Base-by-base conservation (phyloP, 2,888 invertebrate species). In the Nomada lathburiana region DNA sequence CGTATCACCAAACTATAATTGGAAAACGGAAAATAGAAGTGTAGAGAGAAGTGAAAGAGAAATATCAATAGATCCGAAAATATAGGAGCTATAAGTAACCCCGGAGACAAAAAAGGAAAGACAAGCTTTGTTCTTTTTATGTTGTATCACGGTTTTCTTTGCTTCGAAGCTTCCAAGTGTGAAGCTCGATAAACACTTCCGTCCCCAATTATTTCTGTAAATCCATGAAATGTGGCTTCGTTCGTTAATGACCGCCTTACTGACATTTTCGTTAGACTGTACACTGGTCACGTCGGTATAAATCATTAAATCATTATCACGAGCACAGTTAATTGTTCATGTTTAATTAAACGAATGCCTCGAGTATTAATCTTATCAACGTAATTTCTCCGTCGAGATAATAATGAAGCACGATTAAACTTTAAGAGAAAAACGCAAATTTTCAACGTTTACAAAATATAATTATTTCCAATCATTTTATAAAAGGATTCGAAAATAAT, bases 161-260 rank as follows among this genome's bases (percentile, higher is more conserved):
- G 57, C 13, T 16, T n/a, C 20, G 47, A 42, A 23, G 71, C 47
- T 71, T 52, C 60, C 36, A 71, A 62, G 71, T 47, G 52, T 71
- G 50, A 42, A 68, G 13, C 59, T 68, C 68, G 59, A 59, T 68
- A 68, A 57, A 68, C 59, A 23, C 20, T 50, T 74, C 47, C 47
- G 36, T n/a, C 50, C 36, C 50, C 68, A 59, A 74, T 74, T 74
- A 50, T 7, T 74, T 50, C 47, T 18, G 44, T 13, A 23, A 44
- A 53, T 20, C 23, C n/a, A 23, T 36, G 50, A 42, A 26, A 1
- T n/a, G 42, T 2, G 36, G 50, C 23, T 68, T 36, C 50, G 68
- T 59, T 68, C 36, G 42, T 52, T 68, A 52, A 50, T n/a, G 5
- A 42, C 57, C 10, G 13, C 20, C 7, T n/a, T 57, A n/a, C 44